These are phyloP conservation scores for Anhinga rufa DNA, from an alignment of 2,113 vertebrate genomes.

Conservation along the genomic window DNA sequence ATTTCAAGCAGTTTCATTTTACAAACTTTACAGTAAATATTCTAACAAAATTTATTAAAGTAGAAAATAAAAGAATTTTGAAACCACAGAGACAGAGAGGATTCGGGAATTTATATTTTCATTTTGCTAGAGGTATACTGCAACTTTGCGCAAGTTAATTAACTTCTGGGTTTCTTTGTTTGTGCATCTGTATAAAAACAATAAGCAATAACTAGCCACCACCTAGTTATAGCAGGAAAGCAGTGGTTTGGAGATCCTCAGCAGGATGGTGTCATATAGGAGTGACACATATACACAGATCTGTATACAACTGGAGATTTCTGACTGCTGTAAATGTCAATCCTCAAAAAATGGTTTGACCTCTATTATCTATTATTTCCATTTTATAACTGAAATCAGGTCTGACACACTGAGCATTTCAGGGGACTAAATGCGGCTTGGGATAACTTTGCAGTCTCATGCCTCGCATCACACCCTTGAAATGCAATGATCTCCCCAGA, in stretches of 20 bases:
- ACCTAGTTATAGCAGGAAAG: not conserved
- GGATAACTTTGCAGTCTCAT: not conserved
- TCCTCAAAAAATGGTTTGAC: constrained; percentile 30
- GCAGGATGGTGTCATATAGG: not conserved
- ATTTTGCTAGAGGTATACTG: not conserved
- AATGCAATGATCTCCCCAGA: constrained; percentile 18
- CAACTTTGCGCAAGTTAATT: not conserved
- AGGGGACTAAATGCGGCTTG: constrained; percentile 8
- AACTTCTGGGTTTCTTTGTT: not conserved
- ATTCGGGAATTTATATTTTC: not conserved
- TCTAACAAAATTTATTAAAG: not conserved
- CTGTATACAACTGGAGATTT: constrained; percentile 2
- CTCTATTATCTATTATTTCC: constrained; percentile 23
- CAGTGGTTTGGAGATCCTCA: not conserved
- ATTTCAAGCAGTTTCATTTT: not conserved
- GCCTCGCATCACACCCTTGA: constrained; percentile 16
- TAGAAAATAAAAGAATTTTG: not conserved
- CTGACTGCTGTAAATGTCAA: constrained; percentile 12
- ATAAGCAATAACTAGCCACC: not conserved
- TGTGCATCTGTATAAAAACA: not conserved
- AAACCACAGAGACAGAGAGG: not conserved
- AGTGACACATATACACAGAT: constrained; percentile 11
- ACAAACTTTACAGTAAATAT: not conserved
- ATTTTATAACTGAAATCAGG: constrained; percentile 37
- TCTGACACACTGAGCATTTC: constrained; percentile 15